Percentiles rank a stretch among this genome's conserved stretches.
These are phyloP conservation scores for Leptopilina drosophilae DNA, from an alignment of 2,888 invertebrate genomes.

Conservation along the genomic window DNA sequence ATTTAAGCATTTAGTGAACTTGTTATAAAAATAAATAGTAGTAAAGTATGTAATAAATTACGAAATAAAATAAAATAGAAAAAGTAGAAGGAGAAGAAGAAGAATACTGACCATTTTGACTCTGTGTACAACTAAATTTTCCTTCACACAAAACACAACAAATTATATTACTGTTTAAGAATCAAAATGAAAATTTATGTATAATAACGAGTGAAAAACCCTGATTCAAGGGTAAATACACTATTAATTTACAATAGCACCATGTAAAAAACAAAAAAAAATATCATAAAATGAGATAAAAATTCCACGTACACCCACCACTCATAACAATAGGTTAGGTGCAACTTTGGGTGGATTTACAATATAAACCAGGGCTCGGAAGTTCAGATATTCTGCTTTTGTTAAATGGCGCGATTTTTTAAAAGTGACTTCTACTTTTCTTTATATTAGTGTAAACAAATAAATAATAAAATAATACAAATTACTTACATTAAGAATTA, in stretches of 20 bases:
- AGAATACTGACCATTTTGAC: constrained; percentile 17
- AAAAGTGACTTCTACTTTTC: too few species aligned
- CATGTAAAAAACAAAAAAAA: not conserved
- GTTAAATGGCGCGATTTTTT: too few species aligned
- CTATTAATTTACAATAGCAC: not conserved
- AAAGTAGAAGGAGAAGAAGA: not conserved
- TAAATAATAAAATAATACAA: too few species aligned
- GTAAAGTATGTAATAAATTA: too few species aligned
- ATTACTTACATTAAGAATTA: too few species aligned
- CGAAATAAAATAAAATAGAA: too few species aligned
- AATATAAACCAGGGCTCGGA: not conserved
- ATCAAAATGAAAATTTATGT: too few species aligned
- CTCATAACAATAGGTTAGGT: constrained; percentile 10
- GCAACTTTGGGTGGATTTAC: not conserved
- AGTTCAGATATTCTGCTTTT: too few species aligned
- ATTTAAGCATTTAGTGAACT: too few species aligned
- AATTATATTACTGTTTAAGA: not conserved
- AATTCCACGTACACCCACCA: constrained; percentile 10
- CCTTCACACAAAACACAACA: not conserved
- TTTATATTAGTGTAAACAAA: too few species aligned
- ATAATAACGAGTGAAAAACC: not conserved
- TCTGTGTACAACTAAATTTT: not conserved
- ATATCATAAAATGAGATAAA: not conserved
- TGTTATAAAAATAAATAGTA: too few species aligned
- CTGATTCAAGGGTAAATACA: not conserved